Conservation (phyloP, 2,113 vertebrate genomes). For the Egretta garzetta region DNA sequence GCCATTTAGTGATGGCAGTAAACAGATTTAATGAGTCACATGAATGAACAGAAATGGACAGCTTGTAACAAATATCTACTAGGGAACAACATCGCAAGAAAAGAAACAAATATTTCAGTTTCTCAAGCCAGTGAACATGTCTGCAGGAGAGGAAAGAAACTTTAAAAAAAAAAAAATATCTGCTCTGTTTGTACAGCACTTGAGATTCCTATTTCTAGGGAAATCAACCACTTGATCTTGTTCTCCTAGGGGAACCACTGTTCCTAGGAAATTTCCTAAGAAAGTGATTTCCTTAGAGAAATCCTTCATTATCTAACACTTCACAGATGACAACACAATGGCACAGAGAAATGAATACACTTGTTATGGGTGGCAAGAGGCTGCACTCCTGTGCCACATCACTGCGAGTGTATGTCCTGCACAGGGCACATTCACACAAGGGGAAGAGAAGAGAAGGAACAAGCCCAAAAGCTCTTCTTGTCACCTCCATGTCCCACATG, state of each 20-base stretch:
- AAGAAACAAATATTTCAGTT: conserved; percentile 20
- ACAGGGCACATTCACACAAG: fast-evolving
- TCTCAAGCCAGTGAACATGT: background rate
- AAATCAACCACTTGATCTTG: background rate
- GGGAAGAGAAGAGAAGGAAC: background rate
- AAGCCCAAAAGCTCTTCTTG: background rate
- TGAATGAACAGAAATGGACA: background rate
- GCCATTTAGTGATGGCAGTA: conserved; percentile 19
- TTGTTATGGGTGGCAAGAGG: background rate
- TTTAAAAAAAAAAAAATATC: background rate
- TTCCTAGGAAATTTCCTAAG: background rate
- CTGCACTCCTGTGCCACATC: background rate
- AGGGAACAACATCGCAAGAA: background rate
- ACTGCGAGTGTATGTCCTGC: background rate
- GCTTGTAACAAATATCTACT: background rate
- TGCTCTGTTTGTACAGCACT: background rate
- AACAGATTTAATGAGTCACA: conserved; percentile 1
- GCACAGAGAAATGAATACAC: background rate
- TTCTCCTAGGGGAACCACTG: background rate
- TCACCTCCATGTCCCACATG: background rate
- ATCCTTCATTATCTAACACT: background rate
- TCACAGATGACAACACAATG: background rate
- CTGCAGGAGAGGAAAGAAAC: background rate
- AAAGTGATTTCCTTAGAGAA: background rate
- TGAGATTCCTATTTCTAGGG: background rate